Evolutionary conservation across 2,797 vertebrate species (phyloP), one percentile per base, ranked within the genome.

Genomic region (Mus spretus): DNA sequence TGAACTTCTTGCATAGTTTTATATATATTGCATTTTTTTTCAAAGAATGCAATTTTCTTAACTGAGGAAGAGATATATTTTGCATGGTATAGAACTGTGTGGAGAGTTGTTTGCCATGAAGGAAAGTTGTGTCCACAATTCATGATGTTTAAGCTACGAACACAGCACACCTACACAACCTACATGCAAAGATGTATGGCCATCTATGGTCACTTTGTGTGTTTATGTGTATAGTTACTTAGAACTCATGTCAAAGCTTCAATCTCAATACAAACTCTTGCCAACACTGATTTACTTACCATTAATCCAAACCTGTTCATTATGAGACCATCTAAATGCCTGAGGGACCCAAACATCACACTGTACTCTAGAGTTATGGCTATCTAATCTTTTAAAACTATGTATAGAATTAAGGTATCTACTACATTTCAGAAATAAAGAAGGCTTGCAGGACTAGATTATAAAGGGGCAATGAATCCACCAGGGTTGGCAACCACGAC

Each of bases 391-490:
- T 75, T 91, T 80, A 22, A 86, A 95, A 67, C 50, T 63, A 47
- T 40, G 63, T 53, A 12, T 74, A 26, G 40, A 53, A 8, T 12
- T 34, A 8, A 53, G 34, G 72, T 26, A 81, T 40, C 17, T 44
- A 67, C 13, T 57, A 55, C 8, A 67, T 47, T 93, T 87, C 12
- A 44, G 80, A 96, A 94, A 63, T 80, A 59, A 94, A 83, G 55
- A 55, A 22, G 40, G 9, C 26, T 63, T 20, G 55, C 10, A 53
- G 90, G 82, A 84, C 70, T 44, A 50, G 17, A 24, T 72, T 59
- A 50, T n/a, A 2, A 90, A 80, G 20, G 47, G 7, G 26, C 26
- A 59, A 4, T 10, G 13, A n/a, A 20, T 82, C 6, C 12, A 0
- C 11, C 0, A 53, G 53, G 20, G 6, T 6, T 55, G 7, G 75